These are phyloP conservation scores for Nasonia longicornis DNA, from an alignment of 1,140 invertebrate species.

Conservation along the genomic window DNA sequence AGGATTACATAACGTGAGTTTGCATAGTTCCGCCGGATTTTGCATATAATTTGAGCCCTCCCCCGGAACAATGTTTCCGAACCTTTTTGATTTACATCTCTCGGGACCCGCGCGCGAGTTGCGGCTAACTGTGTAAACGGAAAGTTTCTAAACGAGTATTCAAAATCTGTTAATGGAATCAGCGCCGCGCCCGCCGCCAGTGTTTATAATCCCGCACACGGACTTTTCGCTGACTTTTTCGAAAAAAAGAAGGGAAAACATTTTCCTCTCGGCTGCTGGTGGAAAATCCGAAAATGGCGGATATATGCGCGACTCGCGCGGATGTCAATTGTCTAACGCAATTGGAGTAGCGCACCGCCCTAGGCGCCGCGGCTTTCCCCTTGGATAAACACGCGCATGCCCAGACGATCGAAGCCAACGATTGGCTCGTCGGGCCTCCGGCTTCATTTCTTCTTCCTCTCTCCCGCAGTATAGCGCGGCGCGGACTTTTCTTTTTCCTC, in stretches of 20 bases:
- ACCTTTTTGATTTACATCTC: conserved; percentile 42
- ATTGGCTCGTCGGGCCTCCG: conserved; percentile 43
- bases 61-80: conserved; percentile 34
- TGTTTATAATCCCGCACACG: too few relatives aligned
- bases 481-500: conserved; percentile 20
- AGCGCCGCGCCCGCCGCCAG: background rate
- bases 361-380: conserved; percentile 43
- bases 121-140: conserved; percentile 28
- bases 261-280: conserved; percentile 6
- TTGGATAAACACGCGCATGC: conserved; percentile 48
- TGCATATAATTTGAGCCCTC: conserved; percentile 32
- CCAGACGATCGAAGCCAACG: conserved; percentile 40
- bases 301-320: conserved; percentile 36
- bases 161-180: conserved; percentile 43
- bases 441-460: conserved; percentile 27
- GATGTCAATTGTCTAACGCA: conserved; percentile 49
- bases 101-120: background rate
- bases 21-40: conserved; percentile 42
- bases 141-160: conserved; percentile 41
- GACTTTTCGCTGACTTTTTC: background rate
- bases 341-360: conserved; percentile 45
- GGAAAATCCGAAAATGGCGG: conserved; percentile 45
- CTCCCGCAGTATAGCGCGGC: background rate
- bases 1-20: conserved; percentile 37
- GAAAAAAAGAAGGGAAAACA: conserved; percentile 15